Conservation (phyloP, 2,888 invertebrate genomes). For the Scaptomyza flava region DNA sequence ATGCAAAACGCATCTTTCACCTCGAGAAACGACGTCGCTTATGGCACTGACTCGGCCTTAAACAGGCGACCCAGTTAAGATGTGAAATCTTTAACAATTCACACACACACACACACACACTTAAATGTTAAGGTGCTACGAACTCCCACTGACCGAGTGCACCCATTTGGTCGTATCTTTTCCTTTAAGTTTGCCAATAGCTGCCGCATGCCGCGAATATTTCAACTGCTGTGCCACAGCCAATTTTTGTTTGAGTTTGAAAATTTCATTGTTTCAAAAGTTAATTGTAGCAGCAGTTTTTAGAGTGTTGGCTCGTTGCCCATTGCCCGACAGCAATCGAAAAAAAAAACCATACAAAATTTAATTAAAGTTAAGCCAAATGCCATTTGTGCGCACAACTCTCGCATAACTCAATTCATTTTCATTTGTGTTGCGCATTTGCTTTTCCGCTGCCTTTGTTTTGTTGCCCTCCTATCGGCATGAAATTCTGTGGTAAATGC, state of each 20-base stretch:
- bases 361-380: conserved; percentile 49
- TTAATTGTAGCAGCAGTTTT: conserved; percentile 41
- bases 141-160: conserved; percentile 67
- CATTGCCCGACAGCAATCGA: conserved; percentile 27
- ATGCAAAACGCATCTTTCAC: conserved; percentile 64
- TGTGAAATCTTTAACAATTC: conserved; percentile 21
- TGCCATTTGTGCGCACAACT: conserved; percentile 31
- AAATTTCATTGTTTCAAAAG: conserved; percentile 35
- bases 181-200: conserved; percentile 1
- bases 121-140: conserved; percentile 69
- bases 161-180: conserved; percentile 16
- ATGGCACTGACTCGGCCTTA: conserved; percentile 33
- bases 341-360: conserved; percentile 21
- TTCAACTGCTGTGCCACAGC: not conserved
- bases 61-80: conserved; percentile 37
- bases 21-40: conserved; percentile 12
- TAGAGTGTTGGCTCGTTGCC: conserved; percentile 37
- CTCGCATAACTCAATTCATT: conserved; percentile 42
- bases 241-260: conserved; percentile 9
- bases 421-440: conserved; percentile 22
- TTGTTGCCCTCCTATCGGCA: conserved; percentile 19
- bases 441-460: conserved; percentile 2
- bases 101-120: conserved; percentile 1
- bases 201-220: conserved; percentile 52
- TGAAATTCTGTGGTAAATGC: conserved; percentile 34